These are phyloP conservation scores for Pantelozetes paolii DNA, from an alignment of 2,888 invertebrate species.

Conservation along the genomic window DNA sequence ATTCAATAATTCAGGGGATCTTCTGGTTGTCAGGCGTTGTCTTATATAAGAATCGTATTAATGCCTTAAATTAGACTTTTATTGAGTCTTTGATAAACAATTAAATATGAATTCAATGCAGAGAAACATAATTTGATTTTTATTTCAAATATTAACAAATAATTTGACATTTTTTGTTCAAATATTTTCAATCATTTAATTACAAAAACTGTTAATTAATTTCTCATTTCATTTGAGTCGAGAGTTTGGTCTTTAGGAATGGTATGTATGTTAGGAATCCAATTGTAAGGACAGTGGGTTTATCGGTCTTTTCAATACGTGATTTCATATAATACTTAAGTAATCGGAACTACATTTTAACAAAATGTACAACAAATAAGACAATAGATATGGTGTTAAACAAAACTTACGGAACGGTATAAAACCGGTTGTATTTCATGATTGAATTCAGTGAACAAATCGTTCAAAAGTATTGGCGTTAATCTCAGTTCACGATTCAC, in stretches of 20 bases:
- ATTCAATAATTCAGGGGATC: neutral
- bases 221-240: neutral
- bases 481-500: neutral
- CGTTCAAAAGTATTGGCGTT: neutral
- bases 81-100: too few relatives aligned
- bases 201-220: too few relatives aligned
- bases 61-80: too few relatives aligned
- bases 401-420: neutral
- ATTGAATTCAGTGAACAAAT: slow-evolving; percentile 1
- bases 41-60: too few relatives aligned
- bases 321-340: slow-evolving; percentile 9
- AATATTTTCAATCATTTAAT: too few relatives aligned
- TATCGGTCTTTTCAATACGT: neutral
- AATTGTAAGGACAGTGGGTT: neutral
- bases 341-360: slow-evolving; percentile 2
- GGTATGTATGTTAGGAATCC: neutral
- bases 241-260: neutral
- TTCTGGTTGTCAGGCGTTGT: neutral
- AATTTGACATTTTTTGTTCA: too few relatives aligned
- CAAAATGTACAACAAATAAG: neutral
- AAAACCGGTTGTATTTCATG: neutral
- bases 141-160: too few relatives aligned
- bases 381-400: too few relatives aligned
- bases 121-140: too few relatives aligned
- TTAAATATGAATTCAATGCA: too few relatives aligned